Percentiles rank a stretch among this genome's conserved stretches.
Conservation (phyloP, 2,113 vertebrate species). For the Geococcyx californianus region DNA sequence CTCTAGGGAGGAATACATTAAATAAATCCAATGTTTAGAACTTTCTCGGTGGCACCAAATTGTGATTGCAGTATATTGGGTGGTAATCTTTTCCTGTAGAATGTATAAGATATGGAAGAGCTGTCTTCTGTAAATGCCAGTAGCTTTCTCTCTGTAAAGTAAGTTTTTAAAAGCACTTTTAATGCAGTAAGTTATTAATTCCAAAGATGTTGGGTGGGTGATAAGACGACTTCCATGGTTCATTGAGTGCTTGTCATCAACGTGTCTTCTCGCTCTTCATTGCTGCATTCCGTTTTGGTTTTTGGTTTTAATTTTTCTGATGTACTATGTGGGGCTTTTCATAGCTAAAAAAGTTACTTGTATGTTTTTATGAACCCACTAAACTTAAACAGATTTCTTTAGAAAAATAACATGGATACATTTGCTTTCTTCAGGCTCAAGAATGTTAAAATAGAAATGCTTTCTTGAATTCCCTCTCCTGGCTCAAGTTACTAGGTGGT, state of each 20-base stretch:
- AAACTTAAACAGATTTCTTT: constrained; percentile 84
- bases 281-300: constrained; percentile 67
- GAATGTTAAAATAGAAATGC: constrained; percentile 89
- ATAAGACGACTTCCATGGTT: constrained; percentile 43
- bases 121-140: neutral
- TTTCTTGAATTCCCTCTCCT: constrained; percentile 87
- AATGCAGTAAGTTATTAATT: constrained; percentile 50
- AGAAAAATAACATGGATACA: constrained; percentile 82
- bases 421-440: constrained; percentile 81
- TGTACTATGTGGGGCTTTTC: constrained; percentile 46
- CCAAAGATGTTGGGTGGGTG: constrained; percentile 40
- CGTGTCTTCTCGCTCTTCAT: constrained; percentile 59
- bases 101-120: neutral
- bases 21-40: constrained; percentile 15
- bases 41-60: constrained; percentile 37
- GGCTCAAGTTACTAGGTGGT: constrained; percentile 88
- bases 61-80: constrained; percentile 10
- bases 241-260: constrained; percentile 51
- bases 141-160: constrained; percentile 3
- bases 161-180: neutral
- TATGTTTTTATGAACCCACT: constrained; percentile 83
- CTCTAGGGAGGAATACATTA: neutral
- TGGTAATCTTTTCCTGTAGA: constrained; percentile 29
- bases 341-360: constrained; percentile 77
- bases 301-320: constrained; percentile 56